These are phyloP conservation scores for Pachyseris speciosa DNA, from an alignment of 64 coral and sea anemone genomes.

Conservation along the genomic window DNA sequence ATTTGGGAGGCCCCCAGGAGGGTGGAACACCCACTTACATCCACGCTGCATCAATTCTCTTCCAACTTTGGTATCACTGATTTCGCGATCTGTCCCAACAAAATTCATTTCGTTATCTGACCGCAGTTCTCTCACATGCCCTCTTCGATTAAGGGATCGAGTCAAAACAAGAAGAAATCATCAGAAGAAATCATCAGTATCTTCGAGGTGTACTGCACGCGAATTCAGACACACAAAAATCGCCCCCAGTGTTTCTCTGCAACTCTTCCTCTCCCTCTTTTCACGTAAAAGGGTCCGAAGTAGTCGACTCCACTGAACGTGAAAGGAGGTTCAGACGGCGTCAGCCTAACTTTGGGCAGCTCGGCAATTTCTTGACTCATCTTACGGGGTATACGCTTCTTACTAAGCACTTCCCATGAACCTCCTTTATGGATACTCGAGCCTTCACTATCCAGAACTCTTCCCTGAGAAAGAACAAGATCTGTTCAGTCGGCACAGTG, in stretches of 20 bases:
- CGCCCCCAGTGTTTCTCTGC: conserved; percentile 54
- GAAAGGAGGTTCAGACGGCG: conserved; percentile 41
- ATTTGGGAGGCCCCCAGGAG: conserved; percentile 42
- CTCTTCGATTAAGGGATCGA: conserved; percentile 23
- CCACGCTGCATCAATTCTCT: conserved; percentile 35
- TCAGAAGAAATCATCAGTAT: conserved; percentile 40
- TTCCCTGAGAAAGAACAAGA: conserved; percentile 39
- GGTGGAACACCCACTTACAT: conserved; percentile 73
- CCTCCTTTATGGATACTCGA: conserved; percentile 20
- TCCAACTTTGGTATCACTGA: conserved; percentile 8
- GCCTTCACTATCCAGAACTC: conserved; percentile 67
- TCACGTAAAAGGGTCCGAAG: conserved; percentile 61
- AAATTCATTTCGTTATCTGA: conserved; percentile 28
- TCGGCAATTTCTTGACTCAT: conserved; percentile 55
- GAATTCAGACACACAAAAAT: conserved; percentile 66
- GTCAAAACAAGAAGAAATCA: conserved; percentile 33
- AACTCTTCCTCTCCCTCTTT: conserved; percentile 61
- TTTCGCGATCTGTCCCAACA: conserved; percentile 21
- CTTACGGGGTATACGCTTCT: neutral
- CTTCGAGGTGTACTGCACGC: conserved; percentile 42
- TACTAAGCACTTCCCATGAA: conserved; percentile 43
- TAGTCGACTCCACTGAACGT: conserved; percentile 43
- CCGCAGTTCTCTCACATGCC: conserved; percentile 36
- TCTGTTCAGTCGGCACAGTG: conserved; percentile 72
- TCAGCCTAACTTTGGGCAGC: conserved; percentile 37